Percentiles rank a stretch among this genome's conserved stretches.
phyloP scores from a whole-genome alignment of 2,888 invertebrate species.

The Andrena marginata region DNA sequence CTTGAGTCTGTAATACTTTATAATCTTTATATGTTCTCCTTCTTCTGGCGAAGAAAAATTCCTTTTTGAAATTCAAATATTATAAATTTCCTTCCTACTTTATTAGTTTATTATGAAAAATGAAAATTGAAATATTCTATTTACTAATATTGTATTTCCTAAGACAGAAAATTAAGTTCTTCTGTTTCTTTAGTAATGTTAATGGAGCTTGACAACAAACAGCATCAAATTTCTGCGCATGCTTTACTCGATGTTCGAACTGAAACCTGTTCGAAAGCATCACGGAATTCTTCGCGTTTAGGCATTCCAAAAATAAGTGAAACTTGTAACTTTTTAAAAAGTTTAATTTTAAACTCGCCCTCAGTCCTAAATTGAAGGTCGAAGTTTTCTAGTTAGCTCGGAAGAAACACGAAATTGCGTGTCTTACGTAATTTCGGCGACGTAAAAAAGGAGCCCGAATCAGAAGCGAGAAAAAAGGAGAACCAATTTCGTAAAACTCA shows the following conservation, averaged over 20 bases:
- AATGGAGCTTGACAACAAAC: too few relatives aligned
- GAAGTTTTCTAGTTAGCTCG: constrained; percentile 42
- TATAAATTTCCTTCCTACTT: background rate
- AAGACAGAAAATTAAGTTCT: too few relatives aligned
- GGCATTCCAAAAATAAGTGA: constrained; percentile 24
- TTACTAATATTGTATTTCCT: background rate
- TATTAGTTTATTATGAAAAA: background rate
- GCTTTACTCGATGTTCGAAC: background rate
- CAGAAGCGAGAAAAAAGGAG: background rate
- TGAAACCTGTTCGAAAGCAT: background rate
- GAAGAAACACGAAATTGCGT: constrained; percentile 22
- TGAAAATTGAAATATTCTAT: background rate
- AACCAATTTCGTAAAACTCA: background rate
- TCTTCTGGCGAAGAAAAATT: background rate
- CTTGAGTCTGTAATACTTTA: too few relatives aligned
- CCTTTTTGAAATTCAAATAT: background rate
- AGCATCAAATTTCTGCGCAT: background rate
- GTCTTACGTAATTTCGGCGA: constrained; percentile 26
- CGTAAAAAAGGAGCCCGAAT: background rate
- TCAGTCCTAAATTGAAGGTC: constrained; percentile 9
- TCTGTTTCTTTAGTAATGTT: too few relatives aligned
- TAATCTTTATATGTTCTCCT: too few relatives aligned
- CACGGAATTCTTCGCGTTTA: too few relatives aligned
- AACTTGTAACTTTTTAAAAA: constrained; percentile 35
- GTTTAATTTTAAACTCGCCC: constrained; percentile 18